These are phyloP conservation scores for Ridgeia piscesae DNA, from an alignment of 1,140 invertebrate species.

Conservation along the genomic window DNA sequence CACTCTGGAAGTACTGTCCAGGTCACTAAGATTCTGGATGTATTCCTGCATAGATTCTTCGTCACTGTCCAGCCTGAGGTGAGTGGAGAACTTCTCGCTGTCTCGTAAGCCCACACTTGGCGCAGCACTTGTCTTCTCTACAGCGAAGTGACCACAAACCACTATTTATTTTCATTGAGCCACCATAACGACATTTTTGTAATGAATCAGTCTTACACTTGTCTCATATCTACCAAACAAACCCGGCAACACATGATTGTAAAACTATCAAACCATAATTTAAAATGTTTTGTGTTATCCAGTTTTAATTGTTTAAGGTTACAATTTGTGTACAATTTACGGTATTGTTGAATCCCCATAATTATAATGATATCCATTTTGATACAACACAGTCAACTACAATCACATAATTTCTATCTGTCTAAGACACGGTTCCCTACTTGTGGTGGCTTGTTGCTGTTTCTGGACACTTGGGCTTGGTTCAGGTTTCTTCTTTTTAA, in stretches of 20 bases:
- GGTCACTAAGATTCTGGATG: background rate
- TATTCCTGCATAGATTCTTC: background rate
- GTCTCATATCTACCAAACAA: no score
- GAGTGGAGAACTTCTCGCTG: background rate
- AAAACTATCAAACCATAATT: no score
- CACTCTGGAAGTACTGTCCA: background rate
- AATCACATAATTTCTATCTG: background rate
- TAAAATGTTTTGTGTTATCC: no score
- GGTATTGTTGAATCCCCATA: background rate
- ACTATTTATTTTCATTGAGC: no score
- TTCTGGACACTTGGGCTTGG: background rate
- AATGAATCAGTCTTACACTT: no score
- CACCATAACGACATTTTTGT: no score
- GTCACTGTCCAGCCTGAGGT: background rate
- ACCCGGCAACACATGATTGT: no score
- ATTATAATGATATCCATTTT: background rate
- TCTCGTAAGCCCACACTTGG: background rate
- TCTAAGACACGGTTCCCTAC: background rate
- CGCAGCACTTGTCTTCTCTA: background rate
- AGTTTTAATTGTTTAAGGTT: no score
- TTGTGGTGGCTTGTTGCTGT: background rate
- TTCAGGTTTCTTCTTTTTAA: constrained; percentile 13
- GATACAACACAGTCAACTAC: background rate
- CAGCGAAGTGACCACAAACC: background rate
- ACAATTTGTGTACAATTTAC: background rate